Evolutionary conservation across 2,888 invertebrate genomes (phyloP).

Genomic region (Stratiomys singularior): DNA sequence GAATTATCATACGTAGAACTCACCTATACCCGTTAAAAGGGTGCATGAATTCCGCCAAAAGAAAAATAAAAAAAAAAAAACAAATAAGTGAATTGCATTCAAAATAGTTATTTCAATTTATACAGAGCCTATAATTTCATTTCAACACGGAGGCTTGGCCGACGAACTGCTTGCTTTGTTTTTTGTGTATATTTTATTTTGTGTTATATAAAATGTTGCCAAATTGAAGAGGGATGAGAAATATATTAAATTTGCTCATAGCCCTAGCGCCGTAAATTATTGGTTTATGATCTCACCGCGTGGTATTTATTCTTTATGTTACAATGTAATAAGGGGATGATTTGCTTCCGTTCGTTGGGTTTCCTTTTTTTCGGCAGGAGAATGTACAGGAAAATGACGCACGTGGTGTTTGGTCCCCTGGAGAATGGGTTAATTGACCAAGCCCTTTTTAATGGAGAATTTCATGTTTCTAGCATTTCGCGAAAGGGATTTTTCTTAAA

Average conservation of each 20-base stretch:
- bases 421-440: slow-evolving; percentile 16
- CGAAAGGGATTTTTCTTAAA: no score
- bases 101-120: slow-evolving; percentile 22
- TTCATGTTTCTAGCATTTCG: no score
- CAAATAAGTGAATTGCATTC: not conserved
- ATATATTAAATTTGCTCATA: slow-evolving; percentile 21
- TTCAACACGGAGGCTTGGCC: not conserved
- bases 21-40: not conserved
- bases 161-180: not conserved
- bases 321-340: slow-evolving; percentile 22
- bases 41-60: not conserved
- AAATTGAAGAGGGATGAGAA: not conserved
- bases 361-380: not conserved
- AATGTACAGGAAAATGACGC: slow-evolving; percentile 12
- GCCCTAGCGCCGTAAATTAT: slow-evolving; percentile 25
- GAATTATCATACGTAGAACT: not conserved
- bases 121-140: slow-evolving; percentile 39
- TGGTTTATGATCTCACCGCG: slow-evolving; percentile 28
- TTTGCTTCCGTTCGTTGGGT: slow-evolving; percentile 3
- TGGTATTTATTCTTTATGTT: not conserved
- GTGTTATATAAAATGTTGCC: not conserved
- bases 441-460: not conserved
- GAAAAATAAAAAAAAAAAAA: no score
- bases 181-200: not conserved
- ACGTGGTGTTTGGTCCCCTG: not conserved